Conservation (phyloP, 2,888 invertebrate species). For the Glomeris marginata region DNA sequence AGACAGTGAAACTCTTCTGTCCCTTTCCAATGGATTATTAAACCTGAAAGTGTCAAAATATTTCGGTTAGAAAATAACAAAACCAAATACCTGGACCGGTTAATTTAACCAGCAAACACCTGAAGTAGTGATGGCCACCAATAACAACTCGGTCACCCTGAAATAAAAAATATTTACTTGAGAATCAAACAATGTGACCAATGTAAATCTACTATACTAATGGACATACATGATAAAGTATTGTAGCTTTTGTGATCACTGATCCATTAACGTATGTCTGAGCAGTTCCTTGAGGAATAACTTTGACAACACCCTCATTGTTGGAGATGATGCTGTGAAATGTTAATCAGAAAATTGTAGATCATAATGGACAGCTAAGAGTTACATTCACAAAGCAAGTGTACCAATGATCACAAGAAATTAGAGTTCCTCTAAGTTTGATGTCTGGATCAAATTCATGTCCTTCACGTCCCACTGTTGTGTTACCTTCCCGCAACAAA, state of each 20-base stretch:
- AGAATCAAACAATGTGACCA: background rate
- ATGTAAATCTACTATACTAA: background rate
- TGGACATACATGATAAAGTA: constrained; percentile 29
- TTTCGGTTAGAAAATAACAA: too few relatives aligned
- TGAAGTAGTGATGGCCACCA: constrained; percentile 41
- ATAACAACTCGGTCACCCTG: constrained; percentile 40
- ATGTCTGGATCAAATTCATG: constrained; percentile 36
- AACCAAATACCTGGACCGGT: too few relatives aligned
- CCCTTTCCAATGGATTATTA: constrained; percentile 1
- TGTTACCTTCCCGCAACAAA: constrained; percentile 35
- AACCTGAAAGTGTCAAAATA: too few relatives aligned
- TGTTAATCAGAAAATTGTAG: constrained; percentile 1
- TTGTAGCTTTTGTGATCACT: constrained; percentile 29
- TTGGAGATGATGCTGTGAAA: constrained; percentile 37
- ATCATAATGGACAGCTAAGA: background rate
- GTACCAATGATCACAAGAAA: constrained; percentile 46
- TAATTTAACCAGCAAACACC: background rate
- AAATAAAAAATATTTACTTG: background rate
- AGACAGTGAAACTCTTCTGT: background rate
- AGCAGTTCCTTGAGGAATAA: constrained; percentile 34
- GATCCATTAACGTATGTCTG: constrained; percentile 42
- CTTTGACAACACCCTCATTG: constrained; percentile 31
- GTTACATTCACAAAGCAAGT: constrained; percentile 17
- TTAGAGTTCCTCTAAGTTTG: constrained; percentile 43
- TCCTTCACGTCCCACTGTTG: constrained; percentile 32